These are phyloP conservation scores for Clusia tigrina DNA, from an alignment of 2,888 invertebrate genomes.

Conservation along the genomic window DNA sequence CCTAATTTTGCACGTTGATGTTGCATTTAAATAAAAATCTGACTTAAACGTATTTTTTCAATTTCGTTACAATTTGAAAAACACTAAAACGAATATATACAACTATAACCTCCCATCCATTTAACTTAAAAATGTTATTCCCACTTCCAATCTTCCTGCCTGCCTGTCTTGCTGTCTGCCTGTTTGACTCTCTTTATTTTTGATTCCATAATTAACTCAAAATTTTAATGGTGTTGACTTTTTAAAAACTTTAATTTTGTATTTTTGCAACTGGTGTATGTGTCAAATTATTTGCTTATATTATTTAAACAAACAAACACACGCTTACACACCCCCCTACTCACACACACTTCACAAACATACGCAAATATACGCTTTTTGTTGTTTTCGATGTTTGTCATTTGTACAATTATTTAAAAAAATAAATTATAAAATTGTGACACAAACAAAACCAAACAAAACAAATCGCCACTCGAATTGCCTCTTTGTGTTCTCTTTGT, in stretches of 20 bases:
- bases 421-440: constrained; percentile 4
- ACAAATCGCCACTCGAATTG: not conserved
- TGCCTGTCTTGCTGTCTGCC: constrained; percentile 22
- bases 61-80: not conserved
- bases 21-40: constrained; percentile 13
- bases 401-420: constrained; percentile 21
- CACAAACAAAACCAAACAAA: constrained; percentile 9
- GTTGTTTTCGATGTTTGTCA: constrained; percentile 33
- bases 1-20: constrained; percentile 28
- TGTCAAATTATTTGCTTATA: constrained; percentile 12
- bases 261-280: not conserved
- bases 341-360: not conserved
- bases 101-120: not conserved
- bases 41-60: no score
- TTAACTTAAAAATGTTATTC: not conserved
- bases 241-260: constrained; percentile 1
- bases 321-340: not conserved
- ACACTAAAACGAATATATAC: not conserved
- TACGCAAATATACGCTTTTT: constrained; percentile 23
- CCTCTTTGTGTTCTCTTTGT: no score
- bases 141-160: constrained; percentile 11
- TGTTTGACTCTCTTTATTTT: not conserved
- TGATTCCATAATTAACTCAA: not conserved
- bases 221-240: constrained; percentile 2
- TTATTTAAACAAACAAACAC: not conserved